Evolutionary conservation across 2,797 vertebrate species (phyloP), one percentile per base, ranked within the genome.

Genomic region (Prionace glauca): DNA sequence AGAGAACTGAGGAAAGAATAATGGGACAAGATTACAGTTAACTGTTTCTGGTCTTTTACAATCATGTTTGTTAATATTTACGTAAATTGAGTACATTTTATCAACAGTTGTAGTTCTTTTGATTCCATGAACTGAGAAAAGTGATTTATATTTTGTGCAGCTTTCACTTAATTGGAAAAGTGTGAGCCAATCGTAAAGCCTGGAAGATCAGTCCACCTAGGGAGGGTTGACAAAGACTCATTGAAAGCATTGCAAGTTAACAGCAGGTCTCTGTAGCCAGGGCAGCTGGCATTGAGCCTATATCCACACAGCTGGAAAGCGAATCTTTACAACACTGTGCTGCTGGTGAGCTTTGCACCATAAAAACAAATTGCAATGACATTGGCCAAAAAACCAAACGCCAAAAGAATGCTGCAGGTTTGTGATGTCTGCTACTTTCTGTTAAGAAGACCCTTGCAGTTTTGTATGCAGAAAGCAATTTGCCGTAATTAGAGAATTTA

Each of bases 161-260:
- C 90, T 92, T 92, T 69, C 65, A 69, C 36, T 69, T 92, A 69
- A 69, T 92, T 92, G n/a, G 18, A 69, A 92, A 92, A 92, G 65
- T 10, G n/a, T 26, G 65, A 92, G 81, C 65, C 9, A 36, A 22
- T 69, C 24, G n/a, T 41, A 12, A 92, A 67, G 0, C 90, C 29
- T 24, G 41, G 29, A 22, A 69, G 18, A 92, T 67, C 22, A 69
- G 69, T 69, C n/a, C 3, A 92, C 65, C 90, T 69, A 0, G n/a
- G 65, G 90, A 92, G 90, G 1, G 22, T n/a, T 69, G 90, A 69
- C 90, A 92, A 90, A 90, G 90, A 14, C 67, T 69, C 65, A 36
- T 92, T 36, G 65, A 69, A 92, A 41, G n/a, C n/a, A 69, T 41
- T 92, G 62, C 67, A 67, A 92, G 90, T 41, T 81, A 81, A 32